phyloP scores from a whole-genome alignment of 2,888 invertebrate species.

The Lasioglossum figueresi region DNA sequence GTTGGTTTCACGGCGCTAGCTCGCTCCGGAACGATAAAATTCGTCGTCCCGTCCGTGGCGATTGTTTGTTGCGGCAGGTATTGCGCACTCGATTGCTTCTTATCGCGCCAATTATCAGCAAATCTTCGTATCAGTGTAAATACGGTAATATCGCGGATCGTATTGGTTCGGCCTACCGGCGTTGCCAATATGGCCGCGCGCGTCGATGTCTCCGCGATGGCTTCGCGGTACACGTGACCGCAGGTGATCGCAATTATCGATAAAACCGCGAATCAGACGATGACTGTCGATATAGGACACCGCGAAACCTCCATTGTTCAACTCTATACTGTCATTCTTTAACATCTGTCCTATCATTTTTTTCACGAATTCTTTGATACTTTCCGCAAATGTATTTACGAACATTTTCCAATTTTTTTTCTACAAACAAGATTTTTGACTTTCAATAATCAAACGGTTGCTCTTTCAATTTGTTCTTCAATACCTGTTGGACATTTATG shows the following conservation, averaged over 20 bases:
- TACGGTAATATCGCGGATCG: constrained; percentile 76
- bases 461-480: too few species aligned
- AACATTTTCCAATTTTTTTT: too few species aligned
- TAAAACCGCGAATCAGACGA: constrained; percentile 34
- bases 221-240: constrained; percentile 50
- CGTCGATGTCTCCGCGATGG: constrained; percentile 64
- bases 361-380: not conserved
- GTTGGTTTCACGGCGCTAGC: constrained; percentile 69
- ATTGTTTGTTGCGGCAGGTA: constrained; percentile 69
- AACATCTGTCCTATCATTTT: not conserved
- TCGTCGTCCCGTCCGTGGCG: constrained; percentile 65
- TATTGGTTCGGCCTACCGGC: constrained; percentile 66
- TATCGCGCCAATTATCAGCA: constrained; percentile 82
- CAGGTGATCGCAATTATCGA: constrained; percentile 56
- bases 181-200: constrained; percentile 72
- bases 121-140: constrained; percentile 82
- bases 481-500: too few species aligned
- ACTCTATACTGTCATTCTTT: not conserved
- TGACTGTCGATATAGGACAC: not conserved
- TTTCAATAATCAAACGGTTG: too few species aligned
- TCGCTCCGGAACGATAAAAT: constrained; percentile 69
- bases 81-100: constrained; percentile 79
- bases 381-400: not conserved
- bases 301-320: not conserved
- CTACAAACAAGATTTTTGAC: too few species aligned